Conservation (phyloP, 2,888 invertebrate genomes). For the Drosophila demipolita region DNA sequence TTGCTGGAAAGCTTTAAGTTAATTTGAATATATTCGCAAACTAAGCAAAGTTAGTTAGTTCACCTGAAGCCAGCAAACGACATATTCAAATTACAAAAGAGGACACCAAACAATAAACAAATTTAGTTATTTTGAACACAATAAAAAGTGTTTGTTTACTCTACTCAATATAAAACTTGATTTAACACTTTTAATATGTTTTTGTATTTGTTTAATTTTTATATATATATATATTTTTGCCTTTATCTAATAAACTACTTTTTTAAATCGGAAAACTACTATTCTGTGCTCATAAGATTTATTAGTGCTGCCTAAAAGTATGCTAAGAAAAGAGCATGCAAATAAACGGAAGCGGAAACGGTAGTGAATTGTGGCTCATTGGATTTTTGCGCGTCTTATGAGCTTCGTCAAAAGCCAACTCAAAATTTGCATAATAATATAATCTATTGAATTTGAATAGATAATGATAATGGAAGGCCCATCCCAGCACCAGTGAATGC, state of each 20-base stretch:
- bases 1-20: background rate
- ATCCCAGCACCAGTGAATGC: background rate
- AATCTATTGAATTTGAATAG: slow-evolving; percentile 1
- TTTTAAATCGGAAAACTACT: background rate
- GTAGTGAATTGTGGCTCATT: background rate
- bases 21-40: background rate
- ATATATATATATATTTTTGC: background rate
- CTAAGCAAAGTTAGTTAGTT: background rate
- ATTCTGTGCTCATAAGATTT: background rate
- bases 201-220: background rate
- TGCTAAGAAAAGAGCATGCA: background rate
- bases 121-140: background rate
- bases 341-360: background rate
- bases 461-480: background rate
- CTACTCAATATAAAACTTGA: background rate
- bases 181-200: background rate
- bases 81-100: background rate
- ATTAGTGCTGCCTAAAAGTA: background rate
- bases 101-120: background rate
- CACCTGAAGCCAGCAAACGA: background rate
- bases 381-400: background rate
- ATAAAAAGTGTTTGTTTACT: background rate
- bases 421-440: background rate
- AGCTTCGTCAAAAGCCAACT: background rate
- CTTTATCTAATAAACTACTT: background rate